Evolutionary conservation across 2,888 invertebrate genomes (phyloP), one percentile per base, ranked within the genome.

Genomic region (Chorisops tibialis): DNA sequence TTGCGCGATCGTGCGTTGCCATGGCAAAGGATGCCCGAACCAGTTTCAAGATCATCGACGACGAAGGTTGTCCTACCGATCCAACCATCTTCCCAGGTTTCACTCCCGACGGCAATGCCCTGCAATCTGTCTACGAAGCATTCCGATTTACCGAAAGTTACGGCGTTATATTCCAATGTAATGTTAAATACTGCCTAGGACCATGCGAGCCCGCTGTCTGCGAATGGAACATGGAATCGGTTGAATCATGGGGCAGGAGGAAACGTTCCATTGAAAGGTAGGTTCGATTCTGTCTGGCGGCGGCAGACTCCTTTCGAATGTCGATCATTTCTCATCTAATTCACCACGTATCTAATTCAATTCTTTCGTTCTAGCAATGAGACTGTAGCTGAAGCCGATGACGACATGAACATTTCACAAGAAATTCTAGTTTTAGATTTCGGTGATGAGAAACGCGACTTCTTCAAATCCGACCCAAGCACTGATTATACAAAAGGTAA

Each of bases 21-120:
- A 95, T 96, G 95, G 95, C 95, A 61, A 96, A 95, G 80, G 95
- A 96, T 78, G 93, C 94, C 4, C 91, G 94, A 80, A 94, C 93
- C 75, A 95, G 94, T 30, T 95, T 95, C 86, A 93, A 94, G 75
- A 95, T 96, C 73, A 95, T 95, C 73, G 94, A 95, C 73, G 94
- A 95, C 74, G 92, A 94, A 78, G 95, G 95, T 67, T 96, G 95
- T 76, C 95, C 95, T 22, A 89, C 93, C 68, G 95, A 96, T 76
- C 91, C 93, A 3, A 88, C 89, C 51, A 96, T 96, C 70, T 96
- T 96, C 85, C 95, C 95, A 3, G 91, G 91, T 18, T 96, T 96
- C 79, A 87, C 86, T 52, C 91, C 93, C 47, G 93, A 93, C 71
- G 93, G 93, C 63, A 93, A 93, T 77, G 93, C 93, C 0, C 80